Evolutionary conservation across 2,888 invertebrate genomes (phyloP), one percentile per base, ranked within the genome.

Genomic region (Eremobia ochroleuca): DNA sequence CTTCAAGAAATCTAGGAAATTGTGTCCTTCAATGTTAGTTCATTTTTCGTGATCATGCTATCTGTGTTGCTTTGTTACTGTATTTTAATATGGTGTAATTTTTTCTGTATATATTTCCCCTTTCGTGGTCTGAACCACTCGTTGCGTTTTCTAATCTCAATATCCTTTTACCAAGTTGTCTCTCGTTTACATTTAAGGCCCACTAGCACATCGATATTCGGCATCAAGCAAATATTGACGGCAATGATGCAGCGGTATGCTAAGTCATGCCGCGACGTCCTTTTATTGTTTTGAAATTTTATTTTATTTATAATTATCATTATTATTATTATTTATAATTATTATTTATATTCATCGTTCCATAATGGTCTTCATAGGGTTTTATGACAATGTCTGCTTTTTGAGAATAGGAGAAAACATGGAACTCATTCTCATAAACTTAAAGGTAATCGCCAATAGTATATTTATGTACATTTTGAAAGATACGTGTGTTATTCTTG

Each of bases 351-450:
- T 40, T 61, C 1, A 21, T 61, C 34, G 59, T 31, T 49, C 49
- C 34, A 40, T 49, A 34, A 69, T 66, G 15, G 21, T 49, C 49
- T 28, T 28, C 49, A 46, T 65, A 69, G 61, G 8, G n/a, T 59
- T 73, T 67, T 67, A 73, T 46, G 49, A 37, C 31, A 46, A 71
- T 64, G 55, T 69, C 34, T 61, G 11, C 21, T 74, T 74, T 66
- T 62, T 18, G 21, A 49, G 11, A 68, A 59, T 67, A 3, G 21
- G 31, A 31, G 25, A 71, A 34, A 68, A 34, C 21, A 73, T 28
- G 28, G 28, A 72, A 18, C 6, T 25, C 25, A 31, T 74, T n/a
- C 28, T 4, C 18, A 40, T 2, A 40, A 8, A 31, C 4, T 28
- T 40, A 21, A 6, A 25, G 21, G 13, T 34, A 31, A 61, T 18